Base-by-base conservation (phyloP, 2,797 vertebrate genomes). In the Toxotes lorentzi region DNA sequence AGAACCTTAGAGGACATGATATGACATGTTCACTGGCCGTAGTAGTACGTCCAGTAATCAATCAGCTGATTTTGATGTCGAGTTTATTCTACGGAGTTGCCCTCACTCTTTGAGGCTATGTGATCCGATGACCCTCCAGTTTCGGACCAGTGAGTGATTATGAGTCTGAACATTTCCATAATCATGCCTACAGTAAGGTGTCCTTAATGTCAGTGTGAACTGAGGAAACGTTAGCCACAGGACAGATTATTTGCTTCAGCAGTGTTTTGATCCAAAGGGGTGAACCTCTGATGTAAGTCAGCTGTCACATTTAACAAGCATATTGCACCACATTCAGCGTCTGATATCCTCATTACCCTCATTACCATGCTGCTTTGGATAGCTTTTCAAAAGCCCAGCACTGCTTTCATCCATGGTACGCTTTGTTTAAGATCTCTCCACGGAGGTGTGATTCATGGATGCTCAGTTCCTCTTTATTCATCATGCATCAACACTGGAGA, bases 301-400 rank as follows among this genome's bases (percentile, higher is more conserved):
- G 74, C 83, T 86, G 89, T 85, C 88, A 85, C 70, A 76, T 85
- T 88, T 72, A 87, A 88, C 85, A 82, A 88, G 81, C 86, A 77
- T 69, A 86, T 85, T 88, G 86, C 77, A 43, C 76, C 61, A 67
- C 51, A 43, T 85, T 88, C 54, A 51, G 56, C 1, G 30, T 91
- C 68, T 91, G 88, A 91, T 92, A 79, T 76, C 80, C 85, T 90
- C 87, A 86, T 90, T 88, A 87, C 81, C 79, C 84, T 92, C 73
- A 89, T 93, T 86, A 91, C 69, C 76, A 83, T 79, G 78, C 76
- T 68, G 78, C 90, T 86, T 89, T 75, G 77, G 76, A 79, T 40
- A 57, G 83, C 67, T 62, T 78, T 91, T 92, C 82, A 88, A 89
- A 92, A 91, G 86, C 78, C 76, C 64, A 69, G 57, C 5, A 1